Evolutionary conservation across 2,797 vertebrate genomes (phyloP).

Genomic region (Chelidonichthys spinosus): DNA sequence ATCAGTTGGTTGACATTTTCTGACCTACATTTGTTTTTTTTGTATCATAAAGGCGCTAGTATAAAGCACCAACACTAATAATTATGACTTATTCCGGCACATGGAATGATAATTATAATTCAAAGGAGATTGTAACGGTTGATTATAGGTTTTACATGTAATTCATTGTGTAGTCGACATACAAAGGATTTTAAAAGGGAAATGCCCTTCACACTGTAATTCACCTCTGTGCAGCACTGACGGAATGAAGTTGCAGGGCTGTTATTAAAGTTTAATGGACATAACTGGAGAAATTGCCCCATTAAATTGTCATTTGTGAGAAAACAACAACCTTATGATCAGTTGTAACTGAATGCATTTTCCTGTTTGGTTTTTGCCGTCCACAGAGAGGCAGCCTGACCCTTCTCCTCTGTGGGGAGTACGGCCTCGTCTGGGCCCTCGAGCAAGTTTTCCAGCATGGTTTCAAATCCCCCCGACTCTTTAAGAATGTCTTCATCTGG

Average conservation of each 20-base stretch:
- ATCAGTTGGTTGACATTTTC: background rate
- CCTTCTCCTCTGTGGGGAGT: slow-evolving; percentile 95
- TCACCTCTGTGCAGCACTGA: slow-evolving; percentile 16
- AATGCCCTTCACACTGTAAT: slow-evolving; percentile 47
- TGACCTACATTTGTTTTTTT: slow-evolving; percentile 4
- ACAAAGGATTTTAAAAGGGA: slow-evolving; percentile 52
- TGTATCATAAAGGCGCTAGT: background rate
- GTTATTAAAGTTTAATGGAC: background rate
- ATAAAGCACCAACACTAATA: slow-evolving; percentile 15
- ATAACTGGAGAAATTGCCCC: background rate
- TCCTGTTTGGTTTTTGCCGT: slow-evolving; percentile 44
- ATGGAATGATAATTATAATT: slow-evolving; percentile 22
- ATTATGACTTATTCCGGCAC: slow-evolving; percentile 26
- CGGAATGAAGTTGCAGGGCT: slow-evolving; percentile 17
- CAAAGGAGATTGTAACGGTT: slow-evolving; percentile 36
- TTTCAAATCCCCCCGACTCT: slow-evolving; percentile 97
- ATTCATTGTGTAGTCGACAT: slow-evolving; percentile 29
- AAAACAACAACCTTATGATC: background rate
- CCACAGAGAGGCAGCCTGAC: slow-evolving; percentile 96
- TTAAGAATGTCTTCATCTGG: slow-evolving; percentile 99
- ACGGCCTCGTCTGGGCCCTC: slow-evolving; percentile 95
- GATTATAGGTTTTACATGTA: slow-evolving; percentile 53
- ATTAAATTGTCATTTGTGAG: slow-evolving; percentile 8
- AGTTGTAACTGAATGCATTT: background rate
- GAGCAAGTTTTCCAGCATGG: slow-evolving; percentile 99